These are phyloP conservation scores for Tolmerus cingulatus DNA, from an alignment of 2,888 invertebrate species.

Conservation along the genomic window DNA sequence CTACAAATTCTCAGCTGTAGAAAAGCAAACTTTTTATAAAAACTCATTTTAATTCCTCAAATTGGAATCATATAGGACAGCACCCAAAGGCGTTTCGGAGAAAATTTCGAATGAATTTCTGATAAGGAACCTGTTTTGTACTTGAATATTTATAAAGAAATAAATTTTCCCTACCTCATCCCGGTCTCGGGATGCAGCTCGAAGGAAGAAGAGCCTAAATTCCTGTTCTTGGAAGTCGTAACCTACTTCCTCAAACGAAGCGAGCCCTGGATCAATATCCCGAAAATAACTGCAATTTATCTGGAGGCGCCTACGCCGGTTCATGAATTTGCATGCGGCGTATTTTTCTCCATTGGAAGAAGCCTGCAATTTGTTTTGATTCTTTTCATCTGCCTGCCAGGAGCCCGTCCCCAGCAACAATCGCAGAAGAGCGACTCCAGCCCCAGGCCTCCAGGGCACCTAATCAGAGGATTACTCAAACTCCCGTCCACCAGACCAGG, in stretches of 20 bases:
- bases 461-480: not conserved
- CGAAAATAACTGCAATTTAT: not conserved
- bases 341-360: not conserved
- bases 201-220: too few species aligned
- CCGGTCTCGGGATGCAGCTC: not conserved
- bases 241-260: not conserved
- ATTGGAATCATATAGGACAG: too few species aligned
- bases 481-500: not conserved
- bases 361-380: not conserved
- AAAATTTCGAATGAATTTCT: too few species aligned
- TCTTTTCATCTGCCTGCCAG: not conserved
- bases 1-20: too few species aligned
- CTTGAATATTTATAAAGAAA: not conserved
- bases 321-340: not conserved
- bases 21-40: too few species aligned
- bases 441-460: not conserved
- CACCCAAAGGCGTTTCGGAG: too few species aligned
- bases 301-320: not conserved
- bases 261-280: not conserved
- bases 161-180: not conserved
- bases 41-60: too few species aligned
- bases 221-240: not conserved
- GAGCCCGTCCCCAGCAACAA: not conserved
- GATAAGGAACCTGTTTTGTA: not conserved
- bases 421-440: not conserved